Evolutionary conservation across 2,888 invertebrate genomes (phyloP), one percentile per base, ranked within the genome.

Genomic region (Eupeodes latifasciatus): DNA sequence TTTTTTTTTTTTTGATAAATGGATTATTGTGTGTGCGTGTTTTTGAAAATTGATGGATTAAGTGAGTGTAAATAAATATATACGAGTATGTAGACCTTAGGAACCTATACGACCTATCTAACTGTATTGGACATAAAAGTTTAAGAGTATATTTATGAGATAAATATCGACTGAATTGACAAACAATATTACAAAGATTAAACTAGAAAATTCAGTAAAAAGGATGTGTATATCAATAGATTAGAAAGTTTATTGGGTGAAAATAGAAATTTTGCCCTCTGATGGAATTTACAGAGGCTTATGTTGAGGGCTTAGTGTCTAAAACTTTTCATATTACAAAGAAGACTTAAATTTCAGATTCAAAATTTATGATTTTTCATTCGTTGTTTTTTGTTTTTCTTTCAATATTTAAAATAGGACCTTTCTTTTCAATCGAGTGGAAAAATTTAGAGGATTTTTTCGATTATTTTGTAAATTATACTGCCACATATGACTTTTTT

Each of bases 31-130:
- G 64, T 62, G 61, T 36, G 36, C 5, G 36, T 40, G n/a, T 12
- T 16, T 67, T 14, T 66, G 14, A 36, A n/a, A 64, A 55, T 66
- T 79, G 67, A 79, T 74, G 83, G 74, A 79, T 85, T 69, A 74
- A 76, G 69, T 81, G 80, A 76, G 69, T 80, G 80, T 85, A 76
- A 85, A 75, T 74, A 36, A 9, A 14, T 47, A 11, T 59, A 4
- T 61, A 9, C 9, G 6, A 7, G 40, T 40, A 5, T 40, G 9
- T 40, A 27, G 27, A 27, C 1, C 27, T 40, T 40, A 9, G 40
- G 40, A 40, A 6, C 9, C 40, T 40, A 40, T 40, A 40, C 40
- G 40, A 40, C 9, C 40, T 40, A 40, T 7, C 40, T 40, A 53
- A 44, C 27, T 66, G 12, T 55, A 4, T 2, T 14, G 11, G 53